Evolutionary conservation across 2,113 vertebrate species (phyloP), one percentile per base, ranked within the genome.

Genomic region (Actinemys pallida): DNA sequence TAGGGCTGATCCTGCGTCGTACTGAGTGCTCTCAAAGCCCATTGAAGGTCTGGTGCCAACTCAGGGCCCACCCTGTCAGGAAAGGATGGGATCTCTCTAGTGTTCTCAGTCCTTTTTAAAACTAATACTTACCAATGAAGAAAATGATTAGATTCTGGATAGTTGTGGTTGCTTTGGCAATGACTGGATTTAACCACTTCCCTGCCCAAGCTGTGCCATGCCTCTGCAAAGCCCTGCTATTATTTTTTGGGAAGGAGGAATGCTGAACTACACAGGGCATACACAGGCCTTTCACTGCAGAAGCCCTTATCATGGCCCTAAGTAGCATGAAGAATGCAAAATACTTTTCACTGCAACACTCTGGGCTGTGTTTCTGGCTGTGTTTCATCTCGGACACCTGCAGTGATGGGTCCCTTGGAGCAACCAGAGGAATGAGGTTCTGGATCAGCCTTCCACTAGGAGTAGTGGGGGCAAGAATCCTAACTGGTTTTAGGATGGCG

Each of bases 311-410:
- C 52, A 4, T 8, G 31, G 62, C 76, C 47, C 79, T 7, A 49
- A 87, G 95, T 22, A 69, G 78, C 94, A 91, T 49, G 85, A 83
- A 86, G 89, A 96, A 97, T 42, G 69, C 76, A 52, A 96, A 95
- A 94, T 76, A 84, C 59, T 92, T 10, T 6, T 14, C 81, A 22
- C 25, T 91, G 89, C 92, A 52, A 84, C 89, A 29, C 0, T n/a
- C 76, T 45, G 88, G 91, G 91, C 88, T 96, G 81, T 39, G 83
- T 94, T 76, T 27, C 88, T 93, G 39, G 84, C 83, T 39, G 12
- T 81, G 79, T 57, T 62, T 52, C 69, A 69, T 90, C 62, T 56
- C 0, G 22, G 19, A 8, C 52, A 69, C n/a, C 88, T 87, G 84
- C 6, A 81, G 62, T 83, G 57, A 4, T 12, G 69, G 29, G n/a